Conservation (phyloP, 2,797 vertebrate genomes). For the Manis javanica region DNA sequence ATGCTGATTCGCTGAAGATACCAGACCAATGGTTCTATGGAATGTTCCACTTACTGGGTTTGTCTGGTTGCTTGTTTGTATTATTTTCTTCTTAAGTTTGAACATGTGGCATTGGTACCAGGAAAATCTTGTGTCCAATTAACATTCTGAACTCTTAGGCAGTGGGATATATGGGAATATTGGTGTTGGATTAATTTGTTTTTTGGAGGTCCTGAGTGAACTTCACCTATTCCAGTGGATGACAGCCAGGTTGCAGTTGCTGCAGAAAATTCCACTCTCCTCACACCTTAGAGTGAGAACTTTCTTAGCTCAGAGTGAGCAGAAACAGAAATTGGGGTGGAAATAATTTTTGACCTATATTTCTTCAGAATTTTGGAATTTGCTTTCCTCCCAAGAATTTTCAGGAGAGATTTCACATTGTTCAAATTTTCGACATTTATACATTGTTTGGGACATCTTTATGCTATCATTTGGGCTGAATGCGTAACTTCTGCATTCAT, state of each 20-base stretch:
- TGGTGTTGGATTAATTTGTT: constrained; percentile 30
- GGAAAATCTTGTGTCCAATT: background rate
- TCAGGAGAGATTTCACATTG: background rate
- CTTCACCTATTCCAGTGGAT: background rate
- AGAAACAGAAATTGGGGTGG: constrained; percentile 14
- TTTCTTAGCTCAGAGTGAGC: constrained; percentile 13
- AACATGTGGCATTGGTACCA: background rate
- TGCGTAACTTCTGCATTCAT: constrained; percentile 5
- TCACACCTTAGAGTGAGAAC: background rate
- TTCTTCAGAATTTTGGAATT: constrained; percentile 25
- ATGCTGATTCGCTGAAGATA: background rate
- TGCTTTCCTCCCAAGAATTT: constrained; percentile 7
- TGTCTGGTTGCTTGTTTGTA: background rate
- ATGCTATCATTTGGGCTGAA: constrained; percentile 37
- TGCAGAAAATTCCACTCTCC: background rate
- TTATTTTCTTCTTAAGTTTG: constrained; percentile 55
- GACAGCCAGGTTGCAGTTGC: constrained; percentile 9
- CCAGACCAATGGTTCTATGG: background rate
- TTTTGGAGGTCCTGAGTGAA: background rate
- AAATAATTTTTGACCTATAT: constrained; percentile 51
- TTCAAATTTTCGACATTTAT: background rate
- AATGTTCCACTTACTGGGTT: constrained; percentile 22
- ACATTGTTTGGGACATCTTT: constrained; percentile 18
- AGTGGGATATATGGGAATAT: background rate
- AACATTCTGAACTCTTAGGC: constrained; percentile 52